Evolutionary conservation across 2,888 invertebrate species (phyloP).

Genomic region (Mythimna lalbum): DNA sequence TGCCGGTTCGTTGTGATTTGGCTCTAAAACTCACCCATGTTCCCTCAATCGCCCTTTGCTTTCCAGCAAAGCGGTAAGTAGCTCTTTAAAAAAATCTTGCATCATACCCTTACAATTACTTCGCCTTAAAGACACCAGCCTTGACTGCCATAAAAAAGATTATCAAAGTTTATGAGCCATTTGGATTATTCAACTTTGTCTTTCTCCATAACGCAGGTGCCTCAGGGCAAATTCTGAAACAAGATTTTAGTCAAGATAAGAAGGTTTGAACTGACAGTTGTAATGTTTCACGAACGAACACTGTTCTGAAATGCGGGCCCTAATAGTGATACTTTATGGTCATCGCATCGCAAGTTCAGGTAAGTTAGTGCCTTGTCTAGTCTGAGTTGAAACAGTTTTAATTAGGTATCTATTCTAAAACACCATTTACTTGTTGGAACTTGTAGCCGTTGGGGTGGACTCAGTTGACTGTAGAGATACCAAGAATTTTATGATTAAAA

Average conservation of each 20-base stretch:
- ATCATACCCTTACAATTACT: too few species aligned
- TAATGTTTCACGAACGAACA: not conserved
- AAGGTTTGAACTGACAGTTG: not conserved
- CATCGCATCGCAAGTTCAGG: not conserved
- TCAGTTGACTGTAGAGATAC: not conserved
- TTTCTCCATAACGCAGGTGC: not conserved
- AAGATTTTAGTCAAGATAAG: constrained; percentile 2
- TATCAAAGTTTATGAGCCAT: not conserved
- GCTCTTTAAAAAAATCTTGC: too few species aligned
- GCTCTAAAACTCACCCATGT: too few species aligned
- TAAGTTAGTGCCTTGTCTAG: constrained; percentile 14
- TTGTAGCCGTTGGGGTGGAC: not conserved
- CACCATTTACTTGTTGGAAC: not conserved
- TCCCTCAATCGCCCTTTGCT: too few species aligned
- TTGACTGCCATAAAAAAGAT: not conserved
- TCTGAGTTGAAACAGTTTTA: constrained; percentile 15
- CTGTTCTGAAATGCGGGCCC: not conserved
- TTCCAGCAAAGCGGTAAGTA: too few species aligned
- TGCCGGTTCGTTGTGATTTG: too few species aligned
- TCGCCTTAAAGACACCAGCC: too few species aligned
- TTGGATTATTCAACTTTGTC: not conserved
- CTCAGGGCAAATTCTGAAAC: not conserved
- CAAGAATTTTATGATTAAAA: too few species aligned
- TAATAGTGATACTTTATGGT: constrained; percentile 1
- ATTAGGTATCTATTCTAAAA: constrained; percentile 6